Base-by-base conservation (phyloP, 2,888 invertebrate species). In the Drosophila austrosaltans region DNA sequence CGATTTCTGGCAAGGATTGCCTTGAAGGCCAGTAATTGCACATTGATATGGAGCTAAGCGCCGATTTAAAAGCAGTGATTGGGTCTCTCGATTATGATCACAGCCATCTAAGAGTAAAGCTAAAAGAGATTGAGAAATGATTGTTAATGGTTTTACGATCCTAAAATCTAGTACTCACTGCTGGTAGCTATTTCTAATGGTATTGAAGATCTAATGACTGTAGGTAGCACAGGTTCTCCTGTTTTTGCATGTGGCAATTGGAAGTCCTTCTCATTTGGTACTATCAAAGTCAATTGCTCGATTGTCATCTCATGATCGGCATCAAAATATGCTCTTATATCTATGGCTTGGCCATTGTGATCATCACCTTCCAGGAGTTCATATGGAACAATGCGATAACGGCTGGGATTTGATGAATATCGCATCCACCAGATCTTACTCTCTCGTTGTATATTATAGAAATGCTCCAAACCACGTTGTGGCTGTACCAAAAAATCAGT, bases 401-500 rank as follows among this genome's bases (percentile, higher is more conserved):
- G 93, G 69, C 96, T 95, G 12, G 97, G 97, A 81, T 95, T 94
- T 2, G 94, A 94, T 68, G 96, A 95, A 89, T 95, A 94, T 94
- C 95, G 96, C 92, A 96, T 95, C 97, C 97, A 97, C 97, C 97
- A 97, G 80, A 95, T 95, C 90, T 96, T 96, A 66, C 96, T 94
- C 84, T 96, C 95, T 72, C 95, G 94, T 89, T 96, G 96, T 93
- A 96, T 95, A 79, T 95, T 95, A 86, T 96, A 94, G 90, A 96
- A 96, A 87, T 95, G 94, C 78, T 95, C 95, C 84, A 94, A 94
- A 0, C 94, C 92, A 72, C 82, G 81, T 30, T 84, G 73, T 1
- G 88, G 76, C 25, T 81, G 81, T 8, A 89, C 83, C 69, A 91
- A 87, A 42, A 90, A 91, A 59, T 89, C 89, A 5, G 89, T 88